Evolutionary conservation across 2,888 invertebrate species (phyloP), one percentile per base, ranked within the genome.

Genomic region (Fissipunctia ypsillon): DNA sequence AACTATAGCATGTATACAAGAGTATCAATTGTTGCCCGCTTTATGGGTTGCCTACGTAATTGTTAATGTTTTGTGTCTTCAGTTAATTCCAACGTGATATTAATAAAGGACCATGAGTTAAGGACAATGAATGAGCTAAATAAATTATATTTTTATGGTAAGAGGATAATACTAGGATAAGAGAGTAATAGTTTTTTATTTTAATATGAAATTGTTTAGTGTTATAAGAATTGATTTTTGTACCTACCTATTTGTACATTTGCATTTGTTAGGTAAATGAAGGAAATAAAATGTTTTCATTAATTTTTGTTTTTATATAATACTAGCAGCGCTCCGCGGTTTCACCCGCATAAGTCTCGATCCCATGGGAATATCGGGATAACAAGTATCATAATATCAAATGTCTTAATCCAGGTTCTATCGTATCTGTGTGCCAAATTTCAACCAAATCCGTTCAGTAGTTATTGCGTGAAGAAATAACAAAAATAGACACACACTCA

Each of bases 1-100:
- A 48, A 25, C 10, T 38, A 0, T 25, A 59, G 2, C 3, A 22
- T 65, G 4, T 56, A 31, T 50, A 28, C 2, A 59, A 59, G 3
- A 35, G 25, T 28, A 66, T 57, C n/a, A n/a, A n/a, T 74, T 48
- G 31, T n/a, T 50, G n/a, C 48, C 16, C 22, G 28, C 52, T 45
- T 75, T 22, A 12, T 54, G 14, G n/a, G 35, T n/a, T 22, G 28
- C 16, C 16, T 31, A 45, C 28, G 1, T 14, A 48, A 25, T 22
- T 56, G n/a, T 25, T 19, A 28, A 9, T 48, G 9, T 25, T 5
- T 22, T 43, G 22, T 63, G 66, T 45, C 35, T 73, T 38, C 45
- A 45, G 48, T 63, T 60, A 12, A 80, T 50, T 54, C 14, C 25
- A 68, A 50, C 50, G 59, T 82, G 63, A 76, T 78, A 81, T 31